Evolutionary conservation across 2,888 invertebrate genomes (phyloP), one percentile per base, ranked within the genome.

Genomic region (Aphodius granarius): DNA sequence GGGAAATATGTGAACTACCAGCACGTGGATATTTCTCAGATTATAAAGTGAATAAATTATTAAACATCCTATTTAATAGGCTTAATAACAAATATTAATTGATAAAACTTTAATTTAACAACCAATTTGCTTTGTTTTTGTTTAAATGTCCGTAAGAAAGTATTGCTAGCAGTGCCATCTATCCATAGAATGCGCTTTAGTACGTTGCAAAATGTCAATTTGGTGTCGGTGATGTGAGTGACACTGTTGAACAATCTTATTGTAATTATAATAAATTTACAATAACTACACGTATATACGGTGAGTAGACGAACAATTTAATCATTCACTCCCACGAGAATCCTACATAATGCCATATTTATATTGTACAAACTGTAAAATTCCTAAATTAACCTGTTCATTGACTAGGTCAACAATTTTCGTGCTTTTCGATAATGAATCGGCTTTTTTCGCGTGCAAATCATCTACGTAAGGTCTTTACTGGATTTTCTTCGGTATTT

Each of bases 191-290:
- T 74, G 22, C 9, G 66, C 63, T 74, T 76, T 13, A 43, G 43
- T 43, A 43, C 43, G 43, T 43, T 43, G 43, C 43, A 43, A 43
- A 43, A 68, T 68, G 68, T 68, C 68, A 68, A 68, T 15, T 68
- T 68, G n/a, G 71, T 16, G 79, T 78, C 73, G 79, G 74, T 81
- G 80, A 82, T 82, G 81, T 82, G 82, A 81, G 80, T 82, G 82
- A 81, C 82, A 82, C 80, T 79, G 80, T 78, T 79, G 81, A 80
- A 80, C 78, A 78, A 77, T 81, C 79, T 78, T 79, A 79, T 80
- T 80, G 79, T 78, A 81, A 80, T 80, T 80, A 80, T 76, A 79
- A 80, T 79, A 78, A 79, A 81, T 79, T 79, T 79, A 80, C 68
- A 73, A 70, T 72, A 73, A 73, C 68, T 22, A 68, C 68, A 20